phyloP scores from a whole-genome alignment of 2,113 vertebrate genomes.

The Leucosticte australis region DNA sequence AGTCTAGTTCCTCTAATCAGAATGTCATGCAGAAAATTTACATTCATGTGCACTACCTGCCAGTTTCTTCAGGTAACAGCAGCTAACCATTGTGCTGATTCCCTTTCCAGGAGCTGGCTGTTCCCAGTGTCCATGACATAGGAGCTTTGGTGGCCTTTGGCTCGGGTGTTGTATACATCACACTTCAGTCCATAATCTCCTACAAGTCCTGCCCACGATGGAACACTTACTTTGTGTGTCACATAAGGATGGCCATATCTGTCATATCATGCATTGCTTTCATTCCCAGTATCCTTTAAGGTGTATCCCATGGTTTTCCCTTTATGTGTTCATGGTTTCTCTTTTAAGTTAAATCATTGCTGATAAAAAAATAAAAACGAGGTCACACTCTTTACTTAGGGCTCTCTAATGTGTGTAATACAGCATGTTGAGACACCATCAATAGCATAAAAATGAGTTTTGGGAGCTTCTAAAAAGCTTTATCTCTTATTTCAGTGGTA shows the following conservation, averaged over 20 bases:
- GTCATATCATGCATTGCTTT: conserved; percentile 74
- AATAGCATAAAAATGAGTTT: not conserved
- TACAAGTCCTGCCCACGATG: conserved; percentile 75
- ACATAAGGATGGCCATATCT: conserved; percentile 73
- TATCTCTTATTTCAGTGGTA: not conserved
- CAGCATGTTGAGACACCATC: not conserved
- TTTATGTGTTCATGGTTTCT: not conserved
- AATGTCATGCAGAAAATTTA: not conserved
- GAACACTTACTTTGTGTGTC: conserved; percentile 66
- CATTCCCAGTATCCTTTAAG: conserved; percentile 91
- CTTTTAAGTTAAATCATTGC: not conserved
- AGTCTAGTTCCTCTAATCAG: not conserved
- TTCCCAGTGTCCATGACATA: conserved; percentile 78
- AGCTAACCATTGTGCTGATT: conserved; percentile 2
- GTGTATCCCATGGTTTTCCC: not conserved
- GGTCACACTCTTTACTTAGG: not conserved
- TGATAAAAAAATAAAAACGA: not conserved
- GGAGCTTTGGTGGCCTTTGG: conserved; percentile 87
- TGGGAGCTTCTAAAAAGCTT: not conserved
- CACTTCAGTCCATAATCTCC: conserved; percentile 83
- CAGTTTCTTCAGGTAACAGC: not conserved
- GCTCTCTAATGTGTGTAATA: not conserved
- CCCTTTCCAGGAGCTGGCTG: conserved; percentile 79
- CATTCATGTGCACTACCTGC: not conserved
- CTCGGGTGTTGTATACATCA: conserved; percentile 78